Evolutionary conservation across 37 sponge, comb jelly and placozoan species (phyloP), one percentile per base, ranked within the genome.

Genomic region (Oscarella lobularis): DNA sequence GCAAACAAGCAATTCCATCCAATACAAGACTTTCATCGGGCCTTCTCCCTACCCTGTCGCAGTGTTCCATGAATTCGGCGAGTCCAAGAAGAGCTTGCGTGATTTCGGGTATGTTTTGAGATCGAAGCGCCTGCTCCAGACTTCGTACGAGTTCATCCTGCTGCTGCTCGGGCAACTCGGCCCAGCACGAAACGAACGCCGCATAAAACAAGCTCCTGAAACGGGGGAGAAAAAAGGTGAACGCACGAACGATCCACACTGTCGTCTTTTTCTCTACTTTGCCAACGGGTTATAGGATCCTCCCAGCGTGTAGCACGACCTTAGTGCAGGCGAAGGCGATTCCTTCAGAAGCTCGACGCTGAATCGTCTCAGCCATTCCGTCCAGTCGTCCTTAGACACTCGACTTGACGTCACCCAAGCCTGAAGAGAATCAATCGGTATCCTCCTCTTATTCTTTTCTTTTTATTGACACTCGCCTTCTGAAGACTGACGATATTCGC

Each of bases 21-120:
- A 20, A 48, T 20, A 48, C 20, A 9, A 20, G 9, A 48, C 20
- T 9, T 27, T 48, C 9, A 48, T 48, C 20, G 9, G 9, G 14
- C 9, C 14, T 48, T 20, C 14, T 27, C 60, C 9, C 14, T 20
- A 86, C 83, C 73, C 91, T 94, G 41, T 92, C 98, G 40, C 90
- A 89, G 74, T 96, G 98, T 65, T 96, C 98, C 94, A 92, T 96
- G 77, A 96, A 96, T 81, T 96, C 98, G 4, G 91, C 87, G 20
- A 96, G 82, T 67, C 92, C 92, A 65, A 96, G 86, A 3, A 96
- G 39, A 3, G 88, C 86, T 77, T 93, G 93, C 4, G 90, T 89
- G 48, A 96, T 92, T 77, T 96, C 98, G 0, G 98, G 98, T 27
- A 89, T 87, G 80, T 82, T 92, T 73, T 87, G 90, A 0, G 54